Evolutionary conservation across 2,888 invertebrate genomes (phyloP), one percentile per base, ranked within the genome.

Genomic region (Timandra comae): DNA sequence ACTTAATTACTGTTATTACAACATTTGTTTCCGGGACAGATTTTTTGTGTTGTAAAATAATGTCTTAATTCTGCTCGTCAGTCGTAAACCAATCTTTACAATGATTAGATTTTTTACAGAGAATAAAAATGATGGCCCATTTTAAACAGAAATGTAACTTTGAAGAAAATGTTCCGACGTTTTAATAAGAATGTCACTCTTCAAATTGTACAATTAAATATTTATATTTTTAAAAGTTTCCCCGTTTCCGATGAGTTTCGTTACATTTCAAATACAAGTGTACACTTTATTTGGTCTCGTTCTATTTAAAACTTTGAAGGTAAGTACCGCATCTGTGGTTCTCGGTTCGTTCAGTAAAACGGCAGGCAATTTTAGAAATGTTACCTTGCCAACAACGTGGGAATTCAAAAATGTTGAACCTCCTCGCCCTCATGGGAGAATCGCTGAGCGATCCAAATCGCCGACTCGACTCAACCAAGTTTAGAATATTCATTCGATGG

Each of bases 401-500:
- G 49, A 45, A 52, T 52, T 46, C 49, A 46, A 52, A 55, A 56
- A 46, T 43, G 47, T 48, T 48, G 50, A 44, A 23, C 39, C 41
- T 33, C 43, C 39, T 39, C 35, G 38, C 41, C 40, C 55, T 48
- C 48, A 30, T 30, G 55, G 40, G 52, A 47, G 43, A 30, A 31
- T 36, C 51, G 41, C 44, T 44, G 52, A 55, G 39, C 47, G 50
- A 43, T 47, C 48, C 46, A 57, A 56, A 58, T 56, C 52, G 52
- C 42, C 45, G 41, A 39, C 43, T 47, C 50, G 38, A 35, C 45
- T 50, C 49, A 51, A 48, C 54, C 55, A 49, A 63, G 56, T 65
- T 65, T 61, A 63, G 63, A 72, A 74, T 71, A 78, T 74, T 75
- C 69, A 77, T 72, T 65, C 58, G 53, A 68, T 59, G 54, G 46